Base-by-base conservation (phyloP, 2,113 vertebrate genomes). In the Antennarius striatus region DNA sequence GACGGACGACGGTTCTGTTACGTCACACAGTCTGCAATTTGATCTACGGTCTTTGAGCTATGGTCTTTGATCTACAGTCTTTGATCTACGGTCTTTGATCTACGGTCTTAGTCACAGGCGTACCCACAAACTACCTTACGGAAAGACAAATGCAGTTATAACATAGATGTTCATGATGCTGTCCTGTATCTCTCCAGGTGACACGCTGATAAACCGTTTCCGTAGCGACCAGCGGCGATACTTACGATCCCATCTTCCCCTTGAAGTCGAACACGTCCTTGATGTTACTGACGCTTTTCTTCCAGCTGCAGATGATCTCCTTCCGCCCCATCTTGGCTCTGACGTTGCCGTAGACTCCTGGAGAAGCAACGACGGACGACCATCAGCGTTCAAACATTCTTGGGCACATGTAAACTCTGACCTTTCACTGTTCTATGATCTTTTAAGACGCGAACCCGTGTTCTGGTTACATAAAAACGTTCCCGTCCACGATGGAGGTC, bases 231-330 rank as follows among this genome's bases (percentile, higher is more conserved):
- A n/a, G 0, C 6, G 22, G 4, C 10, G 14, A 11, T 76, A 96
- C 96, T 97, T 88, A 98, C 96, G 95, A 94, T 43, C 96, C 96
- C 81, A 98, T 93, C 9, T 93, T 94, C 61, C 95, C 96, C 87
- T 95, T 94, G 90, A 98, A 98, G 61, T 95, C 92, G 79, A 97
- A 98, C 0, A 95, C 93, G 12, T 96, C 95, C 3, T 94, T 93
- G 81, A 98, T 98, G 85, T 97, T 96, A 83, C 71, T 94, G 1
- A 91, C 95, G 76, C 86, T 95, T 55, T 98, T 98, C 91, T 96
- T 98, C 96, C 96, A 98, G 80, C 91, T 93, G 76, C 92, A 90
- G 64, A 93, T 90, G 17, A 94, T 94, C 50, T 96, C 95, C 68
- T 94, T 95, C 68, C 88, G 90, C 62, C 95, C 94, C 95, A 96